phyloP scores from a whole-genome alignment of 2,888 invertebrate genomes.

The Lithophane socia region DNA sequence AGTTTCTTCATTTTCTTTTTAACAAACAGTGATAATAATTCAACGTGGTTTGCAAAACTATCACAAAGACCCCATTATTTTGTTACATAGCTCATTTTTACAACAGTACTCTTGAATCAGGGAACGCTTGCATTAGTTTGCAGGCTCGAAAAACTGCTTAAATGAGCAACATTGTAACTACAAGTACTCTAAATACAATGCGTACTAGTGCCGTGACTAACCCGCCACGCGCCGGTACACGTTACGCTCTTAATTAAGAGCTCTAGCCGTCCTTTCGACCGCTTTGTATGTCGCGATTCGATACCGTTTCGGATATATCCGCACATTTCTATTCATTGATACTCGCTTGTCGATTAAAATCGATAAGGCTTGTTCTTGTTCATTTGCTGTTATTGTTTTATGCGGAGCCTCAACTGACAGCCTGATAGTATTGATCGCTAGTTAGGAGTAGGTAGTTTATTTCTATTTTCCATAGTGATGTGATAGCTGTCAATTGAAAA shows the following conservation, averaged over 20 bases:
- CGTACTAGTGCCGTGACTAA: constrained; percentile 70
- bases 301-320: constrained; percentile 51
- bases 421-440: not conserved
- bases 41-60: not conserved
- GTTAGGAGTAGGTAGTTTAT: not conserved
- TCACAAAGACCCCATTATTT: not conserved
- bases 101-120: constrained; percentile 18
- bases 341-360: constrained; percentile 31
- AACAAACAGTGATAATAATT: too few species aligned
- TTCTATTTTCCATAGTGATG: constrained; percentile 3
- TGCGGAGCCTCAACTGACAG: not conserved
- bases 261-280: constrained; percentile 68
- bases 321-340: constrained; percentile 54
- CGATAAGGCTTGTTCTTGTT: constrained; percentile 25
- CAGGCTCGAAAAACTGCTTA: constrained; percentile 17
- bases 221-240: constrained; percentile 78
- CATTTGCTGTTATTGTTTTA: constrained; percentile 42
- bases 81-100: not conserved
- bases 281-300: constrained; percentile 59
- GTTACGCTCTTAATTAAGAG: constrained; percentile 79
- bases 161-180: constrained; percentile 24
- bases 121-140: constrained; percentile 8
- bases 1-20: too few species aligned
- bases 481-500: not conserved
- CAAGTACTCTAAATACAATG: constrained; percentile 45